Evolutionary conservation across 2,797 vertebrate genomes (phyloP), one percentile per base, ranked within the genome.

Genomic region (Moxostoma hubbsi): DNA sequence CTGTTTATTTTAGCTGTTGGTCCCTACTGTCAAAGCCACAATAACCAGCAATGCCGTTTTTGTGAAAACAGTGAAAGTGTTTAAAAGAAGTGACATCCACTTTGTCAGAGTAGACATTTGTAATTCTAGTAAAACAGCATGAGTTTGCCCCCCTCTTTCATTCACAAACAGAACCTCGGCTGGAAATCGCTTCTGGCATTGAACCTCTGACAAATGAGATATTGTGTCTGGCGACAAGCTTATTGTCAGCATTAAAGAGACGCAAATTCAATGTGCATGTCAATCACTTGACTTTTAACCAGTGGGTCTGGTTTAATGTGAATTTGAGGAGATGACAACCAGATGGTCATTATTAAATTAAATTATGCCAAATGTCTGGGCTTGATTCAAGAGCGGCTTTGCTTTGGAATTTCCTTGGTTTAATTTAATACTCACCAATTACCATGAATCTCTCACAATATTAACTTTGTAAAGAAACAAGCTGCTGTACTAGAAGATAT

Each of bases 231-330:
- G 47, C 55, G 75, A 73, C 70, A 83, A 75, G 47, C 82, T 82
- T 82, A 79, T 85, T 86, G 85, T 86, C 75, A 62, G 54, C 10
- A 12, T 79, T 69, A 83, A 79, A 71, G 68, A 73, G 49, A 63
- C 63, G 77, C 43, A 73, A 82, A 79, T 85, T 85, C 76, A 74
- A 83, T 84, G 79, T 82, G 81, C 78, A 57, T 81, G 86, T 87
- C 87, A 86, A 87, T 86, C 87, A 86, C 77, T 80, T 84, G 78
- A 84, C 76, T 83, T 84, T 79, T 81, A 79, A 83, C 81, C 84
- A 81, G 76, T 16, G 24, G 55, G 78, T 72, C 71, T 74, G 7
- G 51, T 80, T 71, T 73, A 77, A 66, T 75, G 71, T 58, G 74
- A 63, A 77, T 78, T 76, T 73, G 51, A 77, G 73, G 62, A 72